Conservation (phyloP, 2,888 invertebrate species). For the Eilema caniola region DNA sequence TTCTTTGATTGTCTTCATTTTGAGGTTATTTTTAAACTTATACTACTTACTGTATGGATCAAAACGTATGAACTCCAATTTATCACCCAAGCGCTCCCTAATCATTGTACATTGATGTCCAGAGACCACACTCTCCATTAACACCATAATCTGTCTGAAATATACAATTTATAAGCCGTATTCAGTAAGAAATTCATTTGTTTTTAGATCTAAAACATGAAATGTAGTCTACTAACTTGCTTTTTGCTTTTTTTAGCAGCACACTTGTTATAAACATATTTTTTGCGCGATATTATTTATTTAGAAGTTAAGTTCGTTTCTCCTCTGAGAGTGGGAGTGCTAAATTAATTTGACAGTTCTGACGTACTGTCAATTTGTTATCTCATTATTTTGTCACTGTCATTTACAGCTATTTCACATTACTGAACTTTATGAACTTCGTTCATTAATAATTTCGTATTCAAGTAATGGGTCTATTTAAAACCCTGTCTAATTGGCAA, state of each 20-base stretch:
- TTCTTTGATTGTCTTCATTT: background rate
- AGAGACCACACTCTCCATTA: conserved; percentile 92
- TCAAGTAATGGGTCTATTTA: background rate
- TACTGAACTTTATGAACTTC: background rate
- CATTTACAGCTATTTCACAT: background rate
- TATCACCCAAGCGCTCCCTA: conserved; percentile 92
- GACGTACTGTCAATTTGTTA: too few relatives aligned
- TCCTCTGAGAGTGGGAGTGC: too few relatives aligned
- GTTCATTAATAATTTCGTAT: background rate
- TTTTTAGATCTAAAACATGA: background rate
- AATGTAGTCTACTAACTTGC: conserved; percentile 88
- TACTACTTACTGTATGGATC: conserved; percentile 92
- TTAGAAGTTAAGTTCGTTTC: too few relatives aligned
- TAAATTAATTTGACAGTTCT: background rate
- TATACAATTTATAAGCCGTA: background rate
- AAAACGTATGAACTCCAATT: conserved; percentile 91
- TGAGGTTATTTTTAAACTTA: conserved; percentile 28
- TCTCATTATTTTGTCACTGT: background rate
- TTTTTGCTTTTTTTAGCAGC: conserved; percentile 90
- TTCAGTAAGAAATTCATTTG: background rate
- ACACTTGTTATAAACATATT: conserved; percentile 90
- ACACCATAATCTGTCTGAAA: conserved; percentile 91
- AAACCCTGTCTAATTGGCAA: background rate
- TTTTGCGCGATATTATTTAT: background rate
- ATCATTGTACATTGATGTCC: conserved; percentile 90